Percentiles rank a stretch among this genome's conserved stretches.
Evolutionary conservation across 2,113 vertebrate genomes (phyloP).

Genomic region (Callithrix jacchus): DNA sequence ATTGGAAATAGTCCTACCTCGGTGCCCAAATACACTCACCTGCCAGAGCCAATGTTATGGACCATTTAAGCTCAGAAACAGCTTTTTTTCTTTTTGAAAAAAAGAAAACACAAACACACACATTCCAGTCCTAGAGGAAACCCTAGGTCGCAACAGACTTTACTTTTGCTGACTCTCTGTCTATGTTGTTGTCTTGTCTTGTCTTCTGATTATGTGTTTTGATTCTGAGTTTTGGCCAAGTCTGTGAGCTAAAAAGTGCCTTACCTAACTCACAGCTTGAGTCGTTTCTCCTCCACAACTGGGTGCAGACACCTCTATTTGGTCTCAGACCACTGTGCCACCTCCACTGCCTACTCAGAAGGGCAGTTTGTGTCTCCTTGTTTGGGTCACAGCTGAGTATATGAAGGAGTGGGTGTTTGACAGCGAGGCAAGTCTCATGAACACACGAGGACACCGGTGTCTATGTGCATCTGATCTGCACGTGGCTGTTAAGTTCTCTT

Average conservation of each 20-base stretch:
- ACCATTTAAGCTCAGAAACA: not conserved
- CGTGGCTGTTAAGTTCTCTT: not conserved
- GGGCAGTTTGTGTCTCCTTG: not conserved
- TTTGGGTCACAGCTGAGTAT: not conserved
- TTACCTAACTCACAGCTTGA: not conserved
- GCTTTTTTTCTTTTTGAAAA: not conserved
- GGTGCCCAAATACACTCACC: not conserved
- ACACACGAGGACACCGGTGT: not conserved
- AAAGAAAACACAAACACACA: no score
- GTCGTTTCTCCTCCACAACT: not conserved
- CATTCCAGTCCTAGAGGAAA: not conserved
- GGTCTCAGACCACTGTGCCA: fast-evolving
- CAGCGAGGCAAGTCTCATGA: not conserved
- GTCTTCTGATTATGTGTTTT: not conserved
- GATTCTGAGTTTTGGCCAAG: not conserved
- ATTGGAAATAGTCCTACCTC: not conserved
- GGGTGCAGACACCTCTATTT: not conserved
- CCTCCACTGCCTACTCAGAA: not conserved
- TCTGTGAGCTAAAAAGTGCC: not conserved
- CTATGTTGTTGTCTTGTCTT: not conserved
- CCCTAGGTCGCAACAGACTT: not conserved
- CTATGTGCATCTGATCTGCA: not conserved
- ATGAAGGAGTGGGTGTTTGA: not conserved
- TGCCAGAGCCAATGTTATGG: not conserved
- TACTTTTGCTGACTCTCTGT: not conserved